phyloP scores from a whole-genome alignment of 2,797 vertebrate species.

The Leucoraja ocellata region DNA sequence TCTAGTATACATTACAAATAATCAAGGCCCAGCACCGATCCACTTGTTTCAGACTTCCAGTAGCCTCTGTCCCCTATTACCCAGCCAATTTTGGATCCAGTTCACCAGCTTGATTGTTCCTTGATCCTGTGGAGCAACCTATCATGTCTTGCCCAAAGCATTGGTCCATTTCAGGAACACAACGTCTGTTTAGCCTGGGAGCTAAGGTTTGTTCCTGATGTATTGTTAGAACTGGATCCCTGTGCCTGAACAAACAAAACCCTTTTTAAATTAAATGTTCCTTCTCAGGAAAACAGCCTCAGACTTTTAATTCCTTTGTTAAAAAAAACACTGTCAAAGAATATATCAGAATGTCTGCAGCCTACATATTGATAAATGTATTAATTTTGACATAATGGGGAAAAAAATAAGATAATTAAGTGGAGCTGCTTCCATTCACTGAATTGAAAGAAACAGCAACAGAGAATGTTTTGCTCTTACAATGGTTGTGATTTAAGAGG shows the following conservation, averaged over 20 bases:
- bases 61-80: no score
- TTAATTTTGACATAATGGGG: background rate
- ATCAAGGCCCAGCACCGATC: no score
- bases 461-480: background rate
- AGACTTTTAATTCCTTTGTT: background rate
- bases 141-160: background rate
- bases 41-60: no score
- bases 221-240: background rate
- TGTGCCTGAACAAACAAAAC: background rate
- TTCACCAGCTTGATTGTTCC: no score
- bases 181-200: constrained; percentile 16
- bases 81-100: no score
- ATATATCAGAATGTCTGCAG: background rate
- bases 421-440: background rate
- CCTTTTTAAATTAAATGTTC: background rate
- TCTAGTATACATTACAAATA: no score
- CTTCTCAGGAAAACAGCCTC: background rate
- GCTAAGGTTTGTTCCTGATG: constrained; percentile 1
- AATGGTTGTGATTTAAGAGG: constrained; percentile 3
- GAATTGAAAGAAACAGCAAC: background rate
- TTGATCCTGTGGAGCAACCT: no score
- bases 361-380: background rate
- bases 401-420: background rate
- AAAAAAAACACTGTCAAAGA: background rate
- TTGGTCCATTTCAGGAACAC: background rate